Base-by-base conservation (phyloP, 1,140 invertebrate genomes). In the Mizuhopecten yessoensis region DNA sequence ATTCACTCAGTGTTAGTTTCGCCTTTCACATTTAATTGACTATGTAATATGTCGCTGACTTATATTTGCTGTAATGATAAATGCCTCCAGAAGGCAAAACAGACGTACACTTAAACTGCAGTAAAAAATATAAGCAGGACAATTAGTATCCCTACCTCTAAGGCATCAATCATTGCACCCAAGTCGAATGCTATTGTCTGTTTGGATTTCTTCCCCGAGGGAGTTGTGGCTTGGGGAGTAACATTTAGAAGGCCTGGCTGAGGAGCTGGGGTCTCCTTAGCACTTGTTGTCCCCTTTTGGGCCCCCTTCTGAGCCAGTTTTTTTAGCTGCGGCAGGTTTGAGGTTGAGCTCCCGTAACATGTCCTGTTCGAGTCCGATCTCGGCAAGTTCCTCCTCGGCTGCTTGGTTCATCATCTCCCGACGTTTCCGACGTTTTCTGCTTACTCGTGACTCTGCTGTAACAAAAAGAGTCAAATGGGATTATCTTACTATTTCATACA, bases 281-380 rank as follows among this genome's bases (percentile, higher is more conserved):
- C 36, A 39, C 87, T 89, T 29, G 10, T 45, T 42, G 33, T 33
- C 29, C 29, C n/a, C 88, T 49, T 90, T 34, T 57, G 57, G 11
- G 39, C 0, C 57, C 57, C 57, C 20, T 86, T 33, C 86, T 86
- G 57, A 5, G 57, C 57, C 11, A 75, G 57, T 75, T 75, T 75
- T 88, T 75, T 75, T 75, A 75, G 57, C 57, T 75, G 57, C 29
- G n/a, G 57, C 57, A 29, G 90, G 88, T 88, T 94, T 94, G 0
- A 94, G 92, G 87, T 94, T 94, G 17, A 95, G 89, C 45, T 95
- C 95, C 86, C 92, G 94, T 49, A 96, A 90, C 93, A 96, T 94
- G 86, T 96, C 94, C 90, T 96, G 95, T 90, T 96, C 96, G 33
- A 96, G 91, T 11, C 93, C 93, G 34, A 96, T 96, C 90, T 96